Conservation (phyloP, 2,113 vertebrate species). For the Callipepla californica region DNA sequence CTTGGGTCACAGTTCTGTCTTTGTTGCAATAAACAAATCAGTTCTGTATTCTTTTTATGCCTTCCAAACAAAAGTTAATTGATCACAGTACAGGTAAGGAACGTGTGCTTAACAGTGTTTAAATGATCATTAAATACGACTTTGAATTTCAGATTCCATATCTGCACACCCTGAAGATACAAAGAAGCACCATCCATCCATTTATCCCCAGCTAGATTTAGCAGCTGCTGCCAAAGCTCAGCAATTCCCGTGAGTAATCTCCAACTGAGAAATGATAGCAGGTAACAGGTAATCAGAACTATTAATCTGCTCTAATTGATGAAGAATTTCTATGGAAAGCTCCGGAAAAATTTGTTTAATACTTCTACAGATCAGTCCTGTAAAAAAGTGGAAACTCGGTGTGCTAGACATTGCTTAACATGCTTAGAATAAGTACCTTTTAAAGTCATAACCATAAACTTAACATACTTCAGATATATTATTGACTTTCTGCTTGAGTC, state of each 20-base stretch:
- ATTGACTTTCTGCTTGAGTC: neutral
- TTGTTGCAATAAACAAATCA: neutral
- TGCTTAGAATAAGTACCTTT: neutral
- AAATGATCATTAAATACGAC: neutral
- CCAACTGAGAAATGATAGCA: neutral
- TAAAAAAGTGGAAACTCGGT: neutral
- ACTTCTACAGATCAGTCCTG: neutral
- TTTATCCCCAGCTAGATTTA: constrained; percentile 71
- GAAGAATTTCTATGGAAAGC: neutral
- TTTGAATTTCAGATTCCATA: constrained; percentile 72
- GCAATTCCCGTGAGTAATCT: constrained; percentile 71
- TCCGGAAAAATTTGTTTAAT: neutral
- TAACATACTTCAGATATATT: neutral
- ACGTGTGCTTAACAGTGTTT: neutral
- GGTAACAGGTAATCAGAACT: neutral
- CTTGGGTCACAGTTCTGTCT: neutral
- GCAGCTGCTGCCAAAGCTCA: constrained; percentile 54
- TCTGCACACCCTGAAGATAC: constrained; percentile 46
- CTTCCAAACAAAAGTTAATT: neutral
- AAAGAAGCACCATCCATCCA: constrained; percentile 35
- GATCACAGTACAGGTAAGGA: neutral
- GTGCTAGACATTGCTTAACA: neutral
- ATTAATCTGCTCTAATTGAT: neutral
- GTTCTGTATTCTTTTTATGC: neutral
- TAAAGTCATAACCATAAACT: neutral